A percentile compares a stretch with the other conserved stretches of the same genome.
Evolutionary conservation across 2,888 invertebrate species (phyloP).

Genomic region (Drosophila ezoana): DNA sequence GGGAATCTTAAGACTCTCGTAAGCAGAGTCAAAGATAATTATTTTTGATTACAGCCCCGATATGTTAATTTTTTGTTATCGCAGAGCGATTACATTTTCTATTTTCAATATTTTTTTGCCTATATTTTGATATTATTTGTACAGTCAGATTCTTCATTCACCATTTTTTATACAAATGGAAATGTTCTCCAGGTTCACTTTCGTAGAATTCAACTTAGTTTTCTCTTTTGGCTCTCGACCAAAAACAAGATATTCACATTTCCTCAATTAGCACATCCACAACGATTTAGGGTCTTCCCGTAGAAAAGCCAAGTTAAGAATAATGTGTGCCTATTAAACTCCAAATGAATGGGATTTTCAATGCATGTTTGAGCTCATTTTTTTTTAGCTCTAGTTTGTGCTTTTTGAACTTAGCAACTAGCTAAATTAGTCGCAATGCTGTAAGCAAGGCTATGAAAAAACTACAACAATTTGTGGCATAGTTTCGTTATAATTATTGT

Average conservation of each 20-base stretch:
- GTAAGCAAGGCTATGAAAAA: conserved; percentile 7
- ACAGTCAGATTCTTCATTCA: too few relatives aligned
- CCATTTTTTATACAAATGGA: too few relatives aligned
- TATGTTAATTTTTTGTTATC: too few relatives aligned
- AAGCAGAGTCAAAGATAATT: too few relatives aligned
- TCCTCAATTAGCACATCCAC: conserved; percentile 1
- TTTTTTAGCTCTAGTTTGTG: conserved; percentile 21
- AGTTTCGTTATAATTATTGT: conserved; percentile 59
- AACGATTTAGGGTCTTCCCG: background rate
- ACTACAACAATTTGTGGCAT: conserved; percentile 30
- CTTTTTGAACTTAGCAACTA: conserved; percentile 1
- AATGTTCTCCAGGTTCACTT: background rate
- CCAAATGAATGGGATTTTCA: conserved; percentile 8
- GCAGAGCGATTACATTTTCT: too few relatives aligned
- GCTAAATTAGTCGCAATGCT: conserved; percentile 20
- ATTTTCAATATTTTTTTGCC: too few relatives aligned
- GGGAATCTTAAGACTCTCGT: too few relatives aligned
- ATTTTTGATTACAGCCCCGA: too few relatives aligned
- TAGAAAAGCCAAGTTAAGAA: background rate
- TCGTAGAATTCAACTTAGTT: background rate
- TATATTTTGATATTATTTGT: too few relatives aligned
- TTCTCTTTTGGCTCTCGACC: background rate
- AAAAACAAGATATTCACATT: background rate
- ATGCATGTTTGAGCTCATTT: conserved; percentile 17
- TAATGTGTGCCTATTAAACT: conserved; percentile 6